Evolutionary conservation across 2,113 vertebrate species (phyloP), one percentile per base, ranked within the genome.

Genomic region (human (Homo sapiens)): DNA sequence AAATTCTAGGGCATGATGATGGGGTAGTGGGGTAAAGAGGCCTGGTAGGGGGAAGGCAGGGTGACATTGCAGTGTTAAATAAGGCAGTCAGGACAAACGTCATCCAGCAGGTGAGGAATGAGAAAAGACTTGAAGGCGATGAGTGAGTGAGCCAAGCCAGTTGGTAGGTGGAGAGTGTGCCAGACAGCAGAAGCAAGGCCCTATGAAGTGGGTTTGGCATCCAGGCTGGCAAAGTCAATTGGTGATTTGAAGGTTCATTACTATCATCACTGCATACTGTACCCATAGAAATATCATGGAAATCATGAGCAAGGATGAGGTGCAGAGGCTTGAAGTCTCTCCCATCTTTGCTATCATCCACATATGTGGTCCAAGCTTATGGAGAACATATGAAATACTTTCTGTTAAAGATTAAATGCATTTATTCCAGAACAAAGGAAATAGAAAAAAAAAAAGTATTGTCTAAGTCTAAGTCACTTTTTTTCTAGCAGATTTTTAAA

Each of bases 391-490:
- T 18, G 48, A 89, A 72, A 70, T 17, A 27, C 38, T 94, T 88
- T 14, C 90, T 90, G 55, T 16, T n/a, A 72, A 76, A 55, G 81
- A 83, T 52, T 75, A 45, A 95, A 97, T 92, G 88, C 92, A 97
- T 97, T 98, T 93, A 95, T 84, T 98, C 82, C 32, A 95, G 90
- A 97, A 83, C 82, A 97, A 97, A 96, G 81, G 43, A 98, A 97
- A 94, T 59, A 64, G 90, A 90, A 95, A 27, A 75, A 90, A 27
- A 75, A 90, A 91, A 93, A 89, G 66, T 90, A 48, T 0, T 68
- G 0, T 57, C 30, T 92, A 66, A 52, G 11, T 23, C 50, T 59
- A 35, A 94, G 96, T 79, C 75, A 85, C 90, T 92, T 90, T 30
- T 90, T 95, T 96, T 40, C 38, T 66, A 96, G 96, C 1, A 90